These are phyloP conservation scores for Thamnophis sirtalis DNA, from an alignment of 2,113 vertebrate genomes.

Conservation along the genomic window DNA sequence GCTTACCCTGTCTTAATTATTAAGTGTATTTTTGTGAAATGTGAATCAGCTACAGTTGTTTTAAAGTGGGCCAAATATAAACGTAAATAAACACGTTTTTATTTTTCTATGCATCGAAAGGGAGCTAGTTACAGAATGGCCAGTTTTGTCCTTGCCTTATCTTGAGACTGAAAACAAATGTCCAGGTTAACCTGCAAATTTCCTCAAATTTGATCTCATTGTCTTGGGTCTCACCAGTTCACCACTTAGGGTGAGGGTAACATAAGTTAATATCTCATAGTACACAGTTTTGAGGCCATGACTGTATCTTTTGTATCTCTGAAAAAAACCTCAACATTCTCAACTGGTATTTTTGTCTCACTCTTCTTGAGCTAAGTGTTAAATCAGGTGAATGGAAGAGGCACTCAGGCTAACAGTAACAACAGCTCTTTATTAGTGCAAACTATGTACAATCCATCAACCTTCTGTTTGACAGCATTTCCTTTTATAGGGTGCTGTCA, in stretches of 20 bases:
- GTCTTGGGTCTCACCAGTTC: background rate
- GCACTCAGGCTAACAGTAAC: too few relatives aligned
- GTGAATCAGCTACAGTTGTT: background rate
- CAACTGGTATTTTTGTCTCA: background rate
- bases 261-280: background rate
- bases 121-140: background rate
- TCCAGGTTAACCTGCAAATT: background rate
- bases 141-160: background rate
- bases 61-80: background rate
- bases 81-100: background rate
- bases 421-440: too few relatives aligned
- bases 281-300: background rate
- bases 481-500: too few relatives aligned
- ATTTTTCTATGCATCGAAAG: background rate
- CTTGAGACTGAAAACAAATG: background rate
- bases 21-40: background rate
- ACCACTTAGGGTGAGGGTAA: background rate
- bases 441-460: too few relatives aligned
- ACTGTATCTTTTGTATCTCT: background rate
- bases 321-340: background rate
- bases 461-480: too few relatives aligned
- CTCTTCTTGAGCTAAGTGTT: background rate
- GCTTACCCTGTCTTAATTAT: background rate
- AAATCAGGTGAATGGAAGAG: too few relatives aligned
- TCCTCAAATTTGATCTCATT: background rate